Conservation (phyloP, 2,888 invertebrate species). For the Amphipoea lucens region DNA sequence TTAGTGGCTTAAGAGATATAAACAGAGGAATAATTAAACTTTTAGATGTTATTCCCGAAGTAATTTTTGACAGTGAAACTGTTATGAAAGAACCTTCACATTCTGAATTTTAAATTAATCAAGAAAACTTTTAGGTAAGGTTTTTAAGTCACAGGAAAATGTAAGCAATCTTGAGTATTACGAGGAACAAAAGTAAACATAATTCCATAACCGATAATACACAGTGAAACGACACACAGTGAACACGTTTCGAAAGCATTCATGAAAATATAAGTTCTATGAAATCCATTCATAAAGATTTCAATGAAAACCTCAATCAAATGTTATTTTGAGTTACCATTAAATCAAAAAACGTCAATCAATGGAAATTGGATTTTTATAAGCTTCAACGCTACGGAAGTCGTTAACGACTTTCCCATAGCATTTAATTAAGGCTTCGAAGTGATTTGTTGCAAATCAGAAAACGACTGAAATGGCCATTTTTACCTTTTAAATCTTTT, state of each 20-base stretch:
- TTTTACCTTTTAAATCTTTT: not conserved
- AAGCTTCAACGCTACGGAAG: constrained; percentile 24
- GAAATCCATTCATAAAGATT: constrained; percentile 1
- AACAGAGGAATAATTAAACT: not conserved
- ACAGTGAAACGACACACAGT: not conserved
- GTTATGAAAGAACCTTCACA: not conserved
- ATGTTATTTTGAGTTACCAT: constrained; percentile 22
- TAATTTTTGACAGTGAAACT: not conserved
- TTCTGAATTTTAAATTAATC: not conserved
- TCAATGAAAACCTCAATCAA: constrained; percentile 8
- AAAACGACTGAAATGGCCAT: constrained; percentile 1
- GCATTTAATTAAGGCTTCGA: constrained; percentile 12
- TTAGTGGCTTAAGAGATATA: too few relatives aligned
- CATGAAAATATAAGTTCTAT: not conserved
- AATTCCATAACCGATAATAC: not conserved
- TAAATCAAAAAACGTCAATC: constrained; percentile 31
- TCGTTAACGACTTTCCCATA: constrained; percentile 21
- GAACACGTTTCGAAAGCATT: not conserved
- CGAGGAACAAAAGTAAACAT: not conserved
- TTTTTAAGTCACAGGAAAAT: not conserved
- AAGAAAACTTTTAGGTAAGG: not conserved
- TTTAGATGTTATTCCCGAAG: not conserved
- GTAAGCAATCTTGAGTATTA: not conserved
- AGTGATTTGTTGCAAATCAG: constrained; percentile 20
- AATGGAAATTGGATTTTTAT: constrained; percentile 24